Conservation (phyloP, 2,888 invertebrate species). For the Luffia ferchaultella region DNA sequence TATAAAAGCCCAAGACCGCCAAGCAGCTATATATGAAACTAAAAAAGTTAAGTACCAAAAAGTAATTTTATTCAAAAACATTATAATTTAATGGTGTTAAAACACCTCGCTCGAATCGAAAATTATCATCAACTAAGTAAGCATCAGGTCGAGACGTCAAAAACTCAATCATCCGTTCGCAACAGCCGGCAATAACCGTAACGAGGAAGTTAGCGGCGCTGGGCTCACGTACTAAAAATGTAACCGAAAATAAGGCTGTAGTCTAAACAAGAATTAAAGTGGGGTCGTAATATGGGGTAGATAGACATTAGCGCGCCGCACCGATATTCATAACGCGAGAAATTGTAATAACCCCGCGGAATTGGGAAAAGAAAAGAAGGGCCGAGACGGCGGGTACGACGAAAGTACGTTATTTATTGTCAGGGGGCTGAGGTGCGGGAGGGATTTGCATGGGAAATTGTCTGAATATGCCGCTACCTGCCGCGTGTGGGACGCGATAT, state of each 20-base stretch:
- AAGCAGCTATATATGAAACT: too few relatives aligned
- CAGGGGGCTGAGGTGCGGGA: constrained; percentile 31
- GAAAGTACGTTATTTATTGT: constrained; percentile 38
- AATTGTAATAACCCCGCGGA: constrained; percentile 60
- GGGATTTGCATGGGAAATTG: constrained; percentile 54
- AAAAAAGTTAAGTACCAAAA: too few relatives aligned
- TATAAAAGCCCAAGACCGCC: too few relatives aligned
- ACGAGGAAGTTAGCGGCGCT: not conserved
- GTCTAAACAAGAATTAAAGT: constrained; percentile 66
- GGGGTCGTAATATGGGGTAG: constrained; percentile 37
- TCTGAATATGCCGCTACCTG: constrained; percentile 41
- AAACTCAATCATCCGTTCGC: not conserved
- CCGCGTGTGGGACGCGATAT: not conserved
- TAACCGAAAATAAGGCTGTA: constrained; percentile 55
- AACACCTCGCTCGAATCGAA: too few relatives aligned
- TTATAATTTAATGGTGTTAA: too few relatives aligned
- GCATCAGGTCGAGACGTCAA: constrained; percentile 10
- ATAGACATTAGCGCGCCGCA: constrained; percentile 34
- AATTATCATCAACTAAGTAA: too few relatives aligned
- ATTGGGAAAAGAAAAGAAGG: constrained; percentile 29
- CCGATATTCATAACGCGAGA: constrained; percentile 66
- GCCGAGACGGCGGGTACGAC: constrained; percentile 29
- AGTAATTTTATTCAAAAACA: too few relatives aligned
- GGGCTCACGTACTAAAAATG: not conserved
- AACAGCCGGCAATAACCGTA: not conserved